Conservation (phyloP, 2,797 vertebrate genomes). For the Poeciliopsis infans region DNA sequence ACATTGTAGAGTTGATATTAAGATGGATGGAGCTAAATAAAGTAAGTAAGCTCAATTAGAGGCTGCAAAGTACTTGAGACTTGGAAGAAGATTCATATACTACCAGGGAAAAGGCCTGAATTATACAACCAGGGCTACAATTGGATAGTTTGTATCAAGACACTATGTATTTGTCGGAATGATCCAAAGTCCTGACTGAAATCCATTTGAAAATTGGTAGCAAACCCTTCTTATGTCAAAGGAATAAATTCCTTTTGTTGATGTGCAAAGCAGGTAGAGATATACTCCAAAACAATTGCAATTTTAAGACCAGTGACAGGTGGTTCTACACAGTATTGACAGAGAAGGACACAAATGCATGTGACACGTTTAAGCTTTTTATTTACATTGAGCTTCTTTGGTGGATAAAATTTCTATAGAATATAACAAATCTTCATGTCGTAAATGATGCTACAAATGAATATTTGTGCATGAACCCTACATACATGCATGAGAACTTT, state of each 20-base stretch:
- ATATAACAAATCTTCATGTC: background rate
- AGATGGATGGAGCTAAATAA: background rate
- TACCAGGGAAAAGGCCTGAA: background rate
- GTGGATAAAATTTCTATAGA: background rate
- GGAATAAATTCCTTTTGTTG: background rate
- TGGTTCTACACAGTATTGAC: background rate
- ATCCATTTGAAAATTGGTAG: background rate
- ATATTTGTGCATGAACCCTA: background rate
- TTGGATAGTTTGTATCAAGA: background rate
- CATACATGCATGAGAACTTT: background rate
- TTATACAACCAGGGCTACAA: background rate
- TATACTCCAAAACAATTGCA: background rate
- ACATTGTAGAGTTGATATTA: background rate
- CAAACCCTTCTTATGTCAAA: background rate
- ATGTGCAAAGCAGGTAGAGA: background rate
- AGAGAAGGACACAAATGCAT: background rate
- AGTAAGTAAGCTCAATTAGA: background rate
- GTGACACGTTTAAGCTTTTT: background rate
- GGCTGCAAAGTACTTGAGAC: background rate
- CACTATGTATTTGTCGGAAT: background rate
- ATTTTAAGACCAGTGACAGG: background rate
- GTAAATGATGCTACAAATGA: background rate
- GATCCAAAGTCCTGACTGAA: background rate
- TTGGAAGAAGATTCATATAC: background rate
- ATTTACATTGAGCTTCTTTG: background rate